Base-by-base conservation (phyloP, 2,797 vertebrate species). In the Labroides dimidiatus region DNA sequence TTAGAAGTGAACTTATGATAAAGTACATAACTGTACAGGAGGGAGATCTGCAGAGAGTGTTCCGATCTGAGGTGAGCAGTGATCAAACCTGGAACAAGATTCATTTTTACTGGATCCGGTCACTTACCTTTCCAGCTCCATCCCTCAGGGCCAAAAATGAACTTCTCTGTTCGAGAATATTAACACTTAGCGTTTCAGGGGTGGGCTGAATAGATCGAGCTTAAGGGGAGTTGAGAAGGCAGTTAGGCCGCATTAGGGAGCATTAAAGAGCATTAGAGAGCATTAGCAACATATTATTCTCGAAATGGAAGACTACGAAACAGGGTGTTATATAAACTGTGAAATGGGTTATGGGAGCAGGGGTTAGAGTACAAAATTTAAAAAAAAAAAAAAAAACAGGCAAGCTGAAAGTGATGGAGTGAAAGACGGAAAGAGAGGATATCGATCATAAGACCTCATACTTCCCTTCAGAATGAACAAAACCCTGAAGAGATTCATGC, bases 191-290 rank as follows among this genome's bases (percentile, higher is more conserved):
- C 27, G 67, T 65, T 70, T 49, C 53, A 64, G 71, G 70, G 51
- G 49, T 12, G 21, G 39, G 51, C 56, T 63, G 52, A 59, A 13
- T 27, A 45, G 47, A 30, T 51, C 57, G 44, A 61, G 49, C 45
- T 81, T 50, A 58, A 12, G 37, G 58, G 20, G 47, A 69, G 48
- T 52, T 63, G 11, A 47, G 51, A 33, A 55, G 17, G 39, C 27
- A 51, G 50, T 55, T 66, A 10, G 27, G 8, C 53, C 69, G 60
- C 47, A 62, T 72, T 56, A 64, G 24, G 44, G n/a, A 55, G 72
- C 44, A 60, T 83, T 84, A 81, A 72, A 72, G 48, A 10, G 56
- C 57, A 66, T 77, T 80, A 78, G 2, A 33, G 33, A 37, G 75
- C 57, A 69, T 87, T 63, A 82, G 30, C 23, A 39, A 42, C 15